These are phyloP conservation scores for Diprion similis DNA, from an alignment of 1,140 invertebrate genomes.

Conservation along the genomic window DNA sequence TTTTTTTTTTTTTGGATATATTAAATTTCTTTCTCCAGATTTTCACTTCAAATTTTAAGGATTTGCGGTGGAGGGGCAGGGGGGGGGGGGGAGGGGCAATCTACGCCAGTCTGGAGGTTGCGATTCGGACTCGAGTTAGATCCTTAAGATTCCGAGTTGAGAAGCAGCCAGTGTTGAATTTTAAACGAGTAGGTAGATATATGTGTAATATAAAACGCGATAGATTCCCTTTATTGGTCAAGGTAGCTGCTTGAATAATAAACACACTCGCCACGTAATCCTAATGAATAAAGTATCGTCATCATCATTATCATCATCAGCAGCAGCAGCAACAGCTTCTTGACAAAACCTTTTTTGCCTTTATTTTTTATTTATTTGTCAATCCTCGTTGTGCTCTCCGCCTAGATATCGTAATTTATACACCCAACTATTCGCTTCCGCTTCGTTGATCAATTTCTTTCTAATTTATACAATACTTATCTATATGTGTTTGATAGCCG, in stretches of 20 bases:
- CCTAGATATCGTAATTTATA: too few species aligned
- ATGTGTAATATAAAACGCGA: neutral
- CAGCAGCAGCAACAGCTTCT: neutral
- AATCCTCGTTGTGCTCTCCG: too few species aligned
- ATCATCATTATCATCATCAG: constrained; percentile 20
- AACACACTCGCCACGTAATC: constrained; percentile 34
- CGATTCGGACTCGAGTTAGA: neutral
- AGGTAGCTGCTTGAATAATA: constrained; percentile 33
- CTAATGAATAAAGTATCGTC: constrained; percentile 48
- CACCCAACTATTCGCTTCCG: too few species aligned
- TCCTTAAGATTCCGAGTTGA: neutral
- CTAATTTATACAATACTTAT: too few species aligned
- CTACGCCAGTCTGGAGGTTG: neutral
- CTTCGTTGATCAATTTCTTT: too few species aligned
- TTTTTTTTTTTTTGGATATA: too few species aligned
- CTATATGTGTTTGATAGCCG: too few species aligned
- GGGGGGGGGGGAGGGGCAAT: too few species aligned
- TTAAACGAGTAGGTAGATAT: neutral
- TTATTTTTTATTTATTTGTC: too few species aligned
- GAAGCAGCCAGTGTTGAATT: neutral
- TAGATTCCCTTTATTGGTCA: constrained; percentile 50
- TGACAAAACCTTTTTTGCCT: neutral
- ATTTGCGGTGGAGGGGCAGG: too few species aligned
- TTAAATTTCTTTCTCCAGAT: too few species aligned
- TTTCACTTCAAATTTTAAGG: too few species aligned